Evolutionary conservation across 2,888 invertebrate species (phyloP).

Genomic region (Acleris sparsana): DNA sequence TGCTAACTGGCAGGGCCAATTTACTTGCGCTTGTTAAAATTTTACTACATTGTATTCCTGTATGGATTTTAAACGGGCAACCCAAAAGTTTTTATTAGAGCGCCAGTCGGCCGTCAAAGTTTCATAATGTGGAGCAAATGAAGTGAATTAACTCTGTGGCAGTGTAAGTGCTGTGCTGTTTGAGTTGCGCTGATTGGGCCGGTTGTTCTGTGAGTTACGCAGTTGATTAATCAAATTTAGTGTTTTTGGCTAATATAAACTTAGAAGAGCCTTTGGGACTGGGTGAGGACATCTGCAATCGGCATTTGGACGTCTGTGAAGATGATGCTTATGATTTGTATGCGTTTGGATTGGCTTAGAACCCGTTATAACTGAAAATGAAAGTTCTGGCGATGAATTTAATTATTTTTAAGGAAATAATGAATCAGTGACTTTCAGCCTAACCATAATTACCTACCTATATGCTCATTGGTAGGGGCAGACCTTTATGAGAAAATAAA

Average conservation of each 20-base stretch:
- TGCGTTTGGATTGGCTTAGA: too few relatives aligned
- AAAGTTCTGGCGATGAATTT: too few relatives aligned
- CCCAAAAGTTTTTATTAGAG: conserved; percentile 54
- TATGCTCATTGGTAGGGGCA: too few relatives aligned
- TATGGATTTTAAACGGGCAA: conserved; percentile 49
- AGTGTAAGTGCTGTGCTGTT: conserved; percentile 21
- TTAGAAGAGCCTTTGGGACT: neutral
- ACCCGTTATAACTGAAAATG: too few relatives aligned
- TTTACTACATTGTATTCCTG: conserved; percentile 43
- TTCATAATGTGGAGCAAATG: conserved; percentile 50
- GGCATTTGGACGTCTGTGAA: too few relatives aligned
- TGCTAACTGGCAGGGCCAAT: conserved; percentile 11
- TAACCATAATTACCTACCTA: too few relatives aligned
- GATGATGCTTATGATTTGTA: too few relatives aligned
- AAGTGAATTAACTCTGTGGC: conserved; percentile 43
- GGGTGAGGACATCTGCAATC: too few relatives aligned
- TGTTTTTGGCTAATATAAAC: conserved; percentile 3
- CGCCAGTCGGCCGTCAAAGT: conserved; percentile 46
- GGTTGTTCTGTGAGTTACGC: conserved; percentile 9
- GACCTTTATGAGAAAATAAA: too few relatives aligned
- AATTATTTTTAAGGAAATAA: too few relatives aligned
- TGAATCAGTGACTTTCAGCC: too few relatives aligned
- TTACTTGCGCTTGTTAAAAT: conserved; percentile 21
- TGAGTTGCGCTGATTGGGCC: conserved; percentile 23
- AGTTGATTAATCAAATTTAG: conserved; percentile 26